These are phyloP conservation scores for Drosophila sucinea DNA, from an alignment of 1,140 invertebrate genomes.

Conservation along the genomic window DNA sequence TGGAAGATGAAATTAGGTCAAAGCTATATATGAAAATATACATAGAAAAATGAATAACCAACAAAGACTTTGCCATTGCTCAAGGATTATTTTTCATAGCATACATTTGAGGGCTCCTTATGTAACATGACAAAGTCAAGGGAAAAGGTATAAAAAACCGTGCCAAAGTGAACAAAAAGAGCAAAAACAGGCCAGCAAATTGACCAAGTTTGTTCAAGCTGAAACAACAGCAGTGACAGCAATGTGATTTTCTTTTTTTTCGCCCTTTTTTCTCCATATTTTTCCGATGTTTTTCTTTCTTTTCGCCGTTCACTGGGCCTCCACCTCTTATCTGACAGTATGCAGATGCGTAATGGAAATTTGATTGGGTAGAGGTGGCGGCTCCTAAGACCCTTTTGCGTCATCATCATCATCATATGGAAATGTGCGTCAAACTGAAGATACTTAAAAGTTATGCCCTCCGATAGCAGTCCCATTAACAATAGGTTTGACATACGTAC, in stretches of 20 bases:
- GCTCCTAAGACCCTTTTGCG: slow-evolving; percentile 2
- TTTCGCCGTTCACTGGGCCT: background rate
- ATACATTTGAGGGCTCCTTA: slow-evolving; percentile 59
- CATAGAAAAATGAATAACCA: too few relatives aligned
- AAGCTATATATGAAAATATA: slow-evolving; percentile 24
- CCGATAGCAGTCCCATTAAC: background rate
- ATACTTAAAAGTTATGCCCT: slow-evolving; percentile 10
- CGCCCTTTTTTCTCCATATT: slow-evolving; percentile 24
- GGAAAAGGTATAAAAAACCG: slow-evolving; percentile 14
- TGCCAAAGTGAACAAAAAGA: slow-evolving; percentile 12
- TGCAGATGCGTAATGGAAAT: slow-evolving; percentile 43
- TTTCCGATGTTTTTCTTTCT: slow-evolving; percentile 26
- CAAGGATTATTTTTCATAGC: slow-evolving; percentile 54
- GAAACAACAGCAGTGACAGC: slow-evolving; percentile 43
- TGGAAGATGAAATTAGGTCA: slow-evolving; percentile 56
- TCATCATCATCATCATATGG: background rate
- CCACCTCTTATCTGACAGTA: slow-evolving; percentile 58
- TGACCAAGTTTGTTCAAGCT: slow-evolving; percentile 50
- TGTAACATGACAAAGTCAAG: slow-evolving; percentile 36
- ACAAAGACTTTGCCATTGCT: background rate
- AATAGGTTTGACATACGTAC: background rate
- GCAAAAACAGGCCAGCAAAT: background rate
- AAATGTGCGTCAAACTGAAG: slow-evolving; percentile 2
- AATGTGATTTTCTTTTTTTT: slow-evolving; percentile 13
- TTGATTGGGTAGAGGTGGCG: slow-evolving; percentile 13